Percentiles rank a stretch among this genome's conserved stretches.
Evolutionary conservation across 2,113 vertebrate genomes (phyloP).

Genomic region (Eurystomus gularis): DNA sequence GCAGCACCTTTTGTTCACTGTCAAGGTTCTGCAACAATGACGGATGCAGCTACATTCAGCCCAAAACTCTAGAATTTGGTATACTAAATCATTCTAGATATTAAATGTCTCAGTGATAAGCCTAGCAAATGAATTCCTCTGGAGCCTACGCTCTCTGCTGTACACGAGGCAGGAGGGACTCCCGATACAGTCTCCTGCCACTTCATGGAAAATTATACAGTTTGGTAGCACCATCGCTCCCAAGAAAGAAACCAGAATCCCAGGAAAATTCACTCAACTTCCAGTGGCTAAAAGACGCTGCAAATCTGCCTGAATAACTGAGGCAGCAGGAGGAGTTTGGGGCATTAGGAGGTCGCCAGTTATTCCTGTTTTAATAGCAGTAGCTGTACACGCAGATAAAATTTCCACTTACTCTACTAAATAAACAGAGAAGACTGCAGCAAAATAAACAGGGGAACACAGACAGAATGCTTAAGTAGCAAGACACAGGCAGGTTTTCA

Average conservation of each 20-base stretch:
- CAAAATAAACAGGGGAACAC: background rate
- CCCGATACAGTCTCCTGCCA: background rate
- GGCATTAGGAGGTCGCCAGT: background rate
- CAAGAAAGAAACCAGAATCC: background rate
- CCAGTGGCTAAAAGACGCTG: background rate
- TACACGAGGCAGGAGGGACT: background rate
- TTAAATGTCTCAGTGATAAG: constrained; percentile 15
- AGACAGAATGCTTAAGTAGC: constrained; percentile 32
- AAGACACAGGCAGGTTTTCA: background rate
- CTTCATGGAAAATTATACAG: background rate
- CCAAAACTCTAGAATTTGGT: constrained; percentile 28
- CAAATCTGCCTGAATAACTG: background rate
- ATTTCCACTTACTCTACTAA: background rate
- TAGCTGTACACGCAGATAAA: background rate
- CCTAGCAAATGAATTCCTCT: constrained; percentile 13
- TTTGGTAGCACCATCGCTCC: background rate
- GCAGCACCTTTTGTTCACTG: constrained; percentile 61
- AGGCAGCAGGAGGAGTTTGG: background rate
- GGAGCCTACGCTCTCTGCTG: background rate
- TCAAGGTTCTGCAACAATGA: constrained; percentile 63
- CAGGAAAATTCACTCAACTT: background rate
- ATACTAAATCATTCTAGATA: constrained; percentile 43
- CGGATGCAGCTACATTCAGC: constrained; percentile 46
- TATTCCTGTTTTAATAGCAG: background rate
- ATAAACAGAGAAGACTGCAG: constrained; percentile 26